Evolutionary conservation across 2,888 invertebrate species (phyloP), one percentile per base, ranked within the genome.

Genomic region (Rosalia funebris): DNA sequence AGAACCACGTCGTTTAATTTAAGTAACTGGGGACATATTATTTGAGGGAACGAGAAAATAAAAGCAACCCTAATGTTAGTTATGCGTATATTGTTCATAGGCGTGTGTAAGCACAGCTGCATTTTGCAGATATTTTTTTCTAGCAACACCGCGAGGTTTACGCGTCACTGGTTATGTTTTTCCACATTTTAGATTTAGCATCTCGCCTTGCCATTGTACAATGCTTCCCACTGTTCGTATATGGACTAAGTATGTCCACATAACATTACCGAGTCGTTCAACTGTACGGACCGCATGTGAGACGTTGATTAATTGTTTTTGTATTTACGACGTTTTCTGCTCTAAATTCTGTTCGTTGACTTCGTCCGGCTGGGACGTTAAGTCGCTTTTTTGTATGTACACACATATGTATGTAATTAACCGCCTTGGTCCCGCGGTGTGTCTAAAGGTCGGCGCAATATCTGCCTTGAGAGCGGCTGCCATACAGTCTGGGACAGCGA

Each of bases 261-360:
- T 16, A 25, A 41, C 31, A 9, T 31, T 31, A 41, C 31, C n/a
- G 25, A 32, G 53, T 42, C 42, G 53, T 53, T 53, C 53, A 53
- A 53, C 53, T 19, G 19, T 32, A 11, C 42, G 9, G 17, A 25
- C 53, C 16, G 14, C 41, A 17, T 34, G 16, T 12, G 31, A 41
- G 53, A 53, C 53, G 42, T 53, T 53, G 41, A 53, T 53, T 53
- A 53, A 53, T 53, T 16, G 53, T 32, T 42, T 53, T 19, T 53
- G 42, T 53, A 56, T 39, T 56, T 47, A 31, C 39, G 19, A 32
- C 32, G 47, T 55, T 61, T 54, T 46, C 47, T 50, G 54, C 50
- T 52, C 58, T 48, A 53, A 58, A 58, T 59, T 53, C 56, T 41
- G 61, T 57, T 46, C 61, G 31, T 61, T 61, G 61, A 46, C 61